A percentile compares a stretch with the other conserved stretches of the same genome.
Conservation (phyloP, 1,140 invertebrate genomes). For the Listronotus oregonensis region DNA sequence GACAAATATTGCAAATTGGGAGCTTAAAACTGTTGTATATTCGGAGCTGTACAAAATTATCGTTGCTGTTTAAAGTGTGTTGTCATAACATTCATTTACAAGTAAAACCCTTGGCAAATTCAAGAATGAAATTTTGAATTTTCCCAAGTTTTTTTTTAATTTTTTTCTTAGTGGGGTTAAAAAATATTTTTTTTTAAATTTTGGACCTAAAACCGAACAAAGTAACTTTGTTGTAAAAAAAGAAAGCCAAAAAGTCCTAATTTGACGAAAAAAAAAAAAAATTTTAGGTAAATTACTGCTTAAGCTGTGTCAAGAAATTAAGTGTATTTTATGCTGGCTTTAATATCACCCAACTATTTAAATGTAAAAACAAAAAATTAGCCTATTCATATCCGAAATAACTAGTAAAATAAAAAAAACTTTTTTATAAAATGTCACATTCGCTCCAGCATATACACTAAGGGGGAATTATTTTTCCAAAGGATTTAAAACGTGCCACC, state of each 20-base stretch:
- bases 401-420: too few species aligned
- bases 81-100: conserved; percentile 15
- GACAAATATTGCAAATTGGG: conserved; percentile 15
- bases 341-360: too few species aligned
- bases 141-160: not conserved
- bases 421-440: not conserved
- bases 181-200: too few species aligned
- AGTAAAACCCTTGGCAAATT: conserved; percentile 5
- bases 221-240: too few species aligned
- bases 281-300: too few species aligned
- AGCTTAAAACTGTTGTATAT: conserved; percentile 10
- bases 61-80: conserved; percentile 11
- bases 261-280: too few species aligned
- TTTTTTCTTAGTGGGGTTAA: not conserved
- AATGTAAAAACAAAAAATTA: too few species aligned
- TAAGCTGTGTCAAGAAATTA: too few species aligned
- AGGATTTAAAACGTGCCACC: conserved; percentile 14
- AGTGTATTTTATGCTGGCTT: too few species aligned
- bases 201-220: too few species aligned
- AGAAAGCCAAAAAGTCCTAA: too few species aligned
- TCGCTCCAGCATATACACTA: conserved; percentile 3
- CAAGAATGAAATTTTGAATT: conserved; percentile 4
- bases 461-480: conserved; percentile 9
- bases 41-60: conserved; percentile 10
- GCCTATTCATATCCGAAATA: too few species aligned